Evolutionary conservation across 2,888 invertebrate genomes (phyloP), one percentile per base, ranked within the genome.

Genomic region (Metacarcinus magister): DNA sequence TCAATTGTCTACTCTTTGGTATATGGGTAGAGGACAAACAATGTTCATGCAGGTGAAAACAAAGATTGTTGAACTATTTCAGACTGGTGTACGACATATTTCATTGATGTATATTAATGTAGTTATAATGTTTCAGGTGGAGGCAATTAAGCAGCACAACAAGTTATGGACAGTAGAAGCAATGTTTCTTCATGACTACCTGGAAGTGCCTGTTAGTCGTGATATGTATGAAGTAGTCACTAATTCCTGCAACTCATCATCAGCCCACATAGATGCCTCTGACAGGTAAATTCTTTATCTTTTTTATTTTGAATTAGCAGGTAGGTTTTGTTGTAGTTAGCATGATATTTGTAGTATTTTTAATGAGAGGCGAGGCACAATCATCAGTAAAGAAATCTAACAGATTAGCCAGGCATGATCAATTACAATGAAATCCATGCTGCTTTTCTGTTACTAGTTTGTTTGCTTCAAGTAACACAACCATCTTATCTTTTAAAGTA

Each of bases 131-230:
- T 92, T 94, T 19, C 96, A 97, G 97, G 96, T 97, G 96, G 96
- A 96, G 54, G n/a, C 48, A 23, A 60, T 97, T n/a, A 97, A 97
- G 93, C 96, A 96, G 92, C 97, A 97, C 95, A 97, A 97, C 92
- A 97, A 97, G 46, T 91, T 97, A 19, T 97, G 96, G 96, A 96
- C 97, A 46, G 94, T 94, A 54, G 97, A 97, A 82, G 96, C 97
- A 2, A 96, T 97, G 96, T 96, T 97, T 89, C 96, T 96, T 75
- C 97, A 96, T 67, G 96, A 97, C 46, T 96, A 92, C 90, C 90
- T 97, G 90, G 97, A 97, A 54, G 96, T 97, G 43, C 97, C 97
- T 90, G 96, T 97, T 8, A 96, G 95, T 48, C 95, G 96, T 44
- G 94, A 82, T 16, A 94, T 95, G 10, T 97, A 96, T 54, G 97